Evolutionary conservation across 2,888 invertebrate genomes (phyloP).

Genomic region (Drosophila lutescens): DNA sequence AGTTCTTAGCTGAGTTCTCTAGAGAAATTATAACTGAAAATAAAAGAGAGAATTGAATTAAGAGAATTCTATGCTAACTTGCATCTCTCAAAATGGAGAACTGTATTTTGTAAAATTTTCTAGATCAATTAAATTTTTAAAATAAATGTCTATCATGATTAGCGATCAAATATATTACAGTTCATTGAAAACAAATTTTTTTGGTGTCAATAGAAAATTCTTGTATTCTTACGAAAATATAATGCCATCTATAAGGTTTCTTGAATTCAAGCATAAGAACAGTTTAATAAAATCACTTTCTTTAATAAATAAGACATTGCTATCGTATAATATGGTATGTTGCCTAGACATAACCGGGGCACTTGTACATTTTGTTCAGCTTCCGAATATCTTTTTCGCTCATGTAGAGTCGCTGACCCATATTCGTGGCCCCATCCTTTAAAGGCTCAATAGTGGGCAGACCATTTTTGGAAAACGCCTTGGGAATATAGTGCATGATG

Average conservation of each 20-base stretch:
- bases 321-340: too few species aligned
- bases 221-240: neutral
- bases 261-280: too few species aligned
- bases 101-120: too few species aligned
- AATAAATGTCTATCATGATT: too few species aligned
- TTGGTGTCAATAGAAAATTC: too few species aligned
- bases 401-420: conserved; percentile 27
- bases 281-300: too few species aligned
- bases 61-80: neutral
- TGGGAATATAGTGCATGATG: conserved; percentile 91
- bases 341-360: conserved; percentile 4
- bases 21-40: neutral
- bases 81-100: too few species aligned
- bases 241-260: neutral
- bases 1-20: neutral
- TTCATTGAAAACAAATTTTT: too few species aligned
- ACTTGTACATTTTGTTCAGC: conserved; percentile 41
- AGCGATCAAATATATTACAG: too few species aligned
- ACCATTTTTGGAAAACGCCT: conserved; percentile 89
- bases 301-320: too few species aligned
- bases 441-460: conserved; percentile 87
- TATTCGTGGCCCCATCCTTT: neutral
- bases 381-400: conserved; percentile 26
- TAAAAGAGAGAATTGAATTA: neutral
- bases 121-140: too few species aligned